Conservation (phyloP, 2,888 invertebrate species). For the Agrypnus murinus region DNA sequence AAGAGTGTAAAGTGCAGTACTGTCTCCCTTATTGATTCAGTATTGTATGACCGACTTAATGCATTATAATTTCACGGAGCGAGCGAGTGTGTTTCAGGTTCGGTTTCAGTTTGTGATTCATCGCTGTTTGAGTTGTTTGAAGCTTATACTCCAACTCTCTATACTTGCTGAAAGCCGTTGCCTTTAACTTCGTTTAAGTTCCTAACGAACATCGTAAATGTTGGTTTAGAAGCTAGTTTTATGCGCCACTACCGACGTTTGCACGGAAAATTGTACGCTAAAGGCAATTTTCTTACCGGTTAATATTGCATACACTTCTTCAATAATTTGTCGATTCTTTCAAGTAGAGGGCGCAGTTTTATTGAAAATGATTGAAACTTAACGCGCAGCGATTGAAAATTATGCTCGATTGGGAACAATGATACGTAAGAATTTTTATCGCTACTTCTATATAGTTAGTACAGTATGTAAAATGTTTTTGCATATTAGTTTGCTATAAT, state of each 20-base stretch:
- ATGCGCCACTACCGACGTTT: conserved; percentile 25
- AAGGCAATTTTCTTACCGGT: conserved; percentile 6
- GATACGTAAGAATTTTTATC: no score
- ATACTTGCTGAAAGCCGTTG: conserved; percentile 25
- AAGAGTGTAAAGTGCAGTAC: conserved; percentile 20
- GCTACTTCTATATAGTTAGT: no score
- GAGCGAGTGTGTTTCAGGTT: conserved; percentile 59
- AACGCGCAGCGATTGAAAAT: no score
- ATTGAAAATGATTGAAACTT: no score
- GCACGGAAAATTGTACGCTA: conserved; percentile 11
- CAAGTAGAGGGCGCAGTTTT: no score
- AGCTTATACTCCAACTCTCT: no score
- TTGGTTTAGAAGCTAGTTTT: conserved; percentile 32
- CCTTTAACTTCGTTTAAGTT: conserved; percentile 33
- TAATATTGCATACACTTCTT: neutral
- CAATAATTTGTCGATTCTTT: no score
- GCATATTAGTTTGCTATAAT: no score
- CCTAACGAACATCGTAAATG: conserved; percentile 36
- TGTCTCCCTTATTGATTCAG: conserved; percentile 54
- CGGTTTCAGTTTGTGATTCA: conserved; percentile 59
- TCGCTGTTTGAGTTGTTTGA: conserved; percentile 38
- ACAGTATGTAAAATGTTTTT: no score
- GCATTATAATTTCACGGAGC: conserved; percentile 59
- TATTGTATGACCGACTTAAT: conserved; percentile 59
- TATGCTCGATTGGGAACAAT: no score